Conservation (phyloP, 2,888 invertebrate species). For the Fragum fragum region DNA sequence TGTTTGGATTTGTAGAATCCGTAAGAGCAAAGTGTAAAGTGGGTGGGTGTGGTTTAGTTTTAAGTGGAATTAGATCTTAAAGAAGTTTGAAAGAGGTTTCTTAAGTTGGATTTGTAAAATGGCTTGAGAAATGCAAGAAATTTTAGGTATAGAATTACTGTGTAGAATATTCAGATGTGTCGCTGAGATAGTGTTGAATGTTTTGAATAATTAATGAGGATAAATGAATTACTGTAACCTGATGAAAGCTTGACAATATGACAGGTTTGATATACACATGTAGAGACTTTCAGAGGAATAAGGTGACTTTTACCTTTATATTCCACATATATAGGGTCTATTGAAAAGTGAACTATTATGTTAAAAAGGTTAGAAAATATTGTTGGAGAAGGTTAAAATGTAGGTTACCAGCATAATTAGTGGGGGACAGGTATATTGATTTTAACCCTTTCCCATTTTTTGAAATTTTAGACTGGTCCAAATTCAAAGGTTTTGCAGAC, state of each 20-base stretch:
- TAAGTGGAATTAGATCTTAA: constrained; percentile 7
- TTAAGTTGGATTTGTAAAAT: not conserved
- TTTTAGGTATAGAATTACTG: not conserved
- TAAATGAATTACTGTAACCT: constrained; percentile 22
- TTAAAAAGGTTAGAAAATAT: constrained; percentile 3
- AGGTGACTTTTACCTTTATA: not conserved
- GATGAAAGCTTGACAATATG: constrained; percentile 5
- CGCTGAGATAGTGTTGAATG: constrained; percentile 2
- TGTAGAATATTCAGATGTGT: constrained; percentile 10
- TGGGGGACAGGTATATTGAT: too few relatives aligned
- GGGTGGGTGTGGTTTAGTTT: constrained; percentile 22
- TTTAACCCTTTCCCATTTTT: too few relatives aligned
- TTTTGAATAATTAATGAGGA: constrained; percentile 28
- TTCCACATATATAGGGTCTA: not conserved
- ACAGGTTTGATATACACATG: not conserved
- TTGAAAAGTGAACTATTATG: not conserved
- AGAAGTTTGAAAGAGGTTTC: not conserved
- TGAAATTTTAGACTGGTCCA: too few relatives aligned
- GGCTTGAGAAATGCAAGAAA: not conserved
- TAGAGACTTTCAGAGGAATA: not conserved
- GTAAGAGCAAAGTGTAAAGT: not conserved
- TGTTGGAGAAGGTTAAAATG: not conserved
- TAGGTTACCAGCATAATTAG: too few relatives aligned
- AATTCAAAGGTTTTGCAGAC: too few relatives aligned
- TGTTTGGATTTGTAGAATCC: not conserved